Evolutionary conservation across 2,888 invertebrate species (phyloP).

Genomic region (Thelaira solivaga): DNA sequence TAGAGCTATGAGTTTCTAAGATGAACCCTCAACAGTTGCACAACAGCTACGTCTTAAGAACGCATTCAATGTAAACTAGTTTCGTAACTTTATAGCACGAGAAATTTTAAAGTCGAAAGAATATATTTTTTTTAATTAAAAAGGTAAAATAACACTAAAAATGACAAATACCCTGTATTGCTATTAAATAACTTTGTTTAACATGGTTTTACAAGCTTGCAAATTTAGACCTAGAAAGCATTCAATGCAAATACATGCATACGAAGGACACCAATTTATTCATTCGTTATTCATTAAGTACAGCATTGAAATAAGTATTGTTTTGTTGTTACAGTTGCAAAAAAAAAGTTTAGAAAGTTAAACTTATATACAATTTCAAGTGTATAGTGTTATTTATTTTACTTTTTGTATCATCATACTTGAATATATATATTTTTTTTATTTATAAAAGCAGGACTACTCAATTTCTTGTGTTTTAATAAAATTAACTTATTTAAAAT

Average conservation of each 20-base stretch:
- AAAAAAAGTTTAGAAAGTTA: conserved; percentile 8
- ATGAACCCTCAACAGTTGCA: too few species aligned
- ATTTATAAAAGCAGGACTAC: too few species aligned
- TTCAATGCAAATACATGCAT: conserved; percentile 18
- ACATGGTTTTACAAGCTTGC: conserved; percentile 12
- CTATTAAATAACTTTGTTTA: conserved; percentile 3
- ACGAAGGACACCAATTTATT: conserved; percentile 29
- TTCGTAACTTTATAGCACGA: too few species aligned
- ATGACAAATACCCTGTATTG: not conserved
- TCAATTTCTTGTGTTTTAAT: too few species aligned
- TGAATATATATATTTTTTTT: too few species aligned
- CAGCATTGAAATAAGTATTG: conserved; percentile 6
- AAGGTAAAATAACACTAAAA: not conserved
- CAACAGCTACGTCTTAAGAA: too few species aligned
- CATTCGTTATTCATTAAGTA: conserved; percentile 29
- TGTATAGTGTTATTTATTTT: not conserved
- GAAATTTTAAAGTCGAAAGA: too few species aligned
- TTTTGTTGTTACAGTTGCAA: not conserved
- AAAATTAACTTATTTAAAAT: too few species aligned
- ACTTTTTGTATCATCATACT: not conserved
- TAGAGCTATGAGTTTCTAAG: too few species aligned
- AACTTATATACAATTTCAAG: not conserved
- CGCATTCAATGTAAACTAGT: too few species aligned
- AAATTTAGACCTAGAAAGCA: conserved; percentile 26
- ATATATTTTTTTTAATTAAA: not conserved